Conservation (phyloP, 1,140 invertebrate genomes). For the Drosophila orena region DNA sequence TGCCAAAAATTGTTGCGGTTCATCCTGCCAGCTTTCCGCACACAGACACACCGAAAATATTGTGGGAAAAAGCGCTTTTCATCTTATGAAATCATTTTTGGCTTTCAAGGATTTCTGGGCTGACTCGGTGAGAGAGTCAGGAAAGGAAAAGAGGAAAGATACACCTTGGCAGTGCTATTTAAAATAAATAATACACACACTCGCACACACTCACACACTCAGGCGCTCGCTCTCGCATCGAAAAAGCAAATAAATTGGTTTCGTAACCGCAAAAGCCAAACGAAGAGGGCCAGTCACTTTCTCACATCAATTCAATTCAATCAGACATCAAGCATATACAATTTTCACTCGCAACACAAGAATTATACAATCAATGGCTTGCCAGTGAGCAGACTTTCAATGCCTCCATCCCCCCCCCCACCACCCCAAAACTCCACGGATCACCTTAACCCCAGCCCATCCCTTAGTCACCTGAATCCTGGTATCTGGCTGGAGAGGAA, state of each 20-base stretch:
- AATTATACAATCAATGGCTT: constrained; percentile 80
- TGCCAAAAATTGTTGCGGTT: constrained; percentile 56
- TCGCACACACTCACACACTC: neutral
- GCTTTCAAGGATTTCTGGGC: constrained; percentile 66
- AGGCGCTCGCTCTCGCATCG: constrained; percentile 1
- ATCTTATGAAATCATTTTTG: constrained; percentile 79
- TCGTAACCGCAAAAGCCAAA: constrained; percentile 83
- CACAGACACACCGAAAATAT: constrained; percentile 37
- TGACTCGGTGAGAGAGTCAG: constrained; percentile 2
- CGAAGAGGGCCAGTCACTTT: constrained; percentile 49
- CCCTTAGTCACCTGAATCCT: neutral
- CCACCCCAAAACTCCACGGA: neutral
- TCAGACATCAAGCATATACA: constrained; percentile 81
- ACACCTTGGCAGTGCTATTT: constrained; percentile 64
- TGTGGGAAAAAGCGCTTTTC: constrained; percentile 66
- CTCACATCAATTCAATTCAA: constrained; percentile 81
- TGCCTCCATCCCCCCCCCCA: neutral
- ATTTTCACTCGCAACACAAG: constrained; percentile 76
- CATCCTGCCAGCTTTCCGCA: neutral
- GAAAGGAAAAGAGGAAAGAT: constrained; percentile 16
- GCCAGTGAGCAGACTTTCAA: constrained; percentile 24
- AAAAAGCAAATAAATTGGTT: constrained; percentile 83
- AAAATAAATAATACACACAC: constrained; percentile 75
- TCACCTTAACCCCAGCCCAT: neutral
- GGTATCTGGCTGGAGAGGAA: constrained; percentile 58